Percentiles rank a stretch among this genome's conserved stretches.
phyloP scores from a whole-genome alignment of 2,113 vertebrate genomes.

The Carassius gibelio region DNA sequence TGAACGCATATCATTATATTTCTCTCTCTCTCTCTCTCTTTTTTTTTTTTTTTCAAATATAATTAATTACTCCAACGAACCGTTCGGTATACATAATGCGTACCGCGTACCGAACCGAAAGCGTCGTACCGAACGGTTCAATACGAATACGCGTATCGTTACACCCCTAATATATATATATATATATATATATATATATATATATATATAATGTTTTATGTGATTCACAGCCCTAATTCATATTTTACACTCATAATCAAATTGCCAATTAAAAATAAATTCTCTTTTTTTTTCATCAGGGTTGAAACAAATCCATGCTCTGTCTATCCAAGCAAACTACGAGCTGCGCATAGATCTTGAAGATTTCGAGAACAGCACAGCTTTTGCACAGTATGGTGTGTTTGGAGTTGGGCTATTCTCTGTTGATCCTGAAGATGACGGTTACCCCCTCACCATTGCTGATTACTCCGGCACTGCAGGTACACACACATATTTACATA shows the following conservation, averaged over 20 bases:
- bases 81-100: too few species aligned
- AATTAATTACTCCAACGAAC: too few species aligned
- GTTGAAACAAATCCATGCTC: slow-evolving; percentile 86
- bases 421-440: slow-evolving; percentile 92
- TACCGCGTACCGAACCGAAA: too few species aligned
- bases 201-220: too few species aligned
- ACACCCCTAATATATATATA: too few species aligned
- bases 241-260: neutral
- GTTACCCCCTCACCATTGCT: slow-evolving; percentile 87
- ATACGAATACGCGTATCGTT: too few species aligned
- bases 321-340: slow-evolving; percentile 90
- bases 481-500: slow-evolving; percentile 56
- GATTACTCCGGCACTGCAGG: slow-evolving; percentile 95
- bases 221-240: neutral
- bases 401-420: slow-evolving; percentile 94
- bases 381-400: slow-evolving; percentile 87
- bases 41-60: too few species aligned
- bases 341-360: slow-evolving; percentile 92
- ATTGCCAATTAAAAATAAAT: slow-evolving; percentile 35
- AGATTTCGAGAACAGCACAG: slow-evolving; percentile 94
- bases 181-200: too few species aligned
- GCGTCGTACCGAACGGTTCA: too few species aligned
- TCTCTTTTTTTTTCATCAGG: slow-evolving; percentile 71
- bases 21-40: too few species aligned
- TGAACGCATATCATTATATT: too few species aligned